These are phyloP conservation scores for Melinaea menophilus DNA, from an alignment of 2,888 invertebrate genomes.

Conservation along the genomic window DNA sequence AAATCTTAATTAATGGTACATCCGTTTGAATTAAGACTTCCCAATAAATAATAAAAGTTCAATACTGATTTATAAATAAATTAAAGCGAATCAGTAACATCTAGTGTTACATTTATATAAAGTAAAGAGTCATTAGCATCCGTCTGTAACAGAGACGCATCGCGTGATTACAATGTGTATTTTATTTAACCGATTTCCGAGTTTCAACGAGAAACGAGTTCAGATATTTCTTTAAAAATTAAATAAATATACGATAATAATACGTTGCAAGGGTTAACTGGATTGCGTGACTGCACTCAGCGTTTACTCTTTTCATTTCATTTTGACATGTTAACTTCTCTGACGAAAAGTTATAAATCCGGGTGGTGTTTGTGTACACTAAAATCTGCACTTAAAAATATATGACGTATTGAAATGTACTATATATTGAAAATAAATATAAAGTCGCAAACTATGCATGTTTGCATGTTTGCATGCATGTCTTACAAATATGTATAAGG, in stretches of 20 bases:
- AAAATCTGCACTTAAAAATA: neutral
- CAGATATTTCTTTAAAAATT: constrained; percentile 58
- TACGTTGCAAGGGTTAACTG: constrained; percentile 63
- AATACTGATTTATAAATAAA: no score
- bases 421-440: no score
- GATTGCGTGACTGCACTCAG: constrained; percentile 71
- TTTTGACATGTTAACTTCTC: constrained; percentile 19
- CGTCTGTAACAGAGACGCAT: constrained; percentile 31
- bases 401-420: neutral
- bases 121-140: neutral
- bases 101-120: no score
- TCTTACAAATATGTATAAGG: no score
- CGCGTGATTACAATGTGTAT: constrained; percentile 62
- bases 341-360: constrained; percentile 1
- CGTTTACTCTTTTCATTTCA: constrained; percentile 46
- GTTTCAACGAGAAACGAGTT: constrained; percentile 42
- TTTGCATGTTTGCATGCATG: no score
- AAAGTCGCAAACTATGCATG: no score
- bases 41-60: no score
- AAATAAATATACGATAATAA: constrained; percentile 74
- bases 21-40: no score
- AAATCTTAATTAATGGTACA: no score
- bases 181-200: constrained; percentile 55
- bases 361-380: neutral
- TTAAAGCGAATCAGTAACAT: no score